These are phyloP conservation scores for Mus spicilegus DNA, from an alignment of 2,113 vertebrate genomes.

Conservation along the genomic window DNA sequence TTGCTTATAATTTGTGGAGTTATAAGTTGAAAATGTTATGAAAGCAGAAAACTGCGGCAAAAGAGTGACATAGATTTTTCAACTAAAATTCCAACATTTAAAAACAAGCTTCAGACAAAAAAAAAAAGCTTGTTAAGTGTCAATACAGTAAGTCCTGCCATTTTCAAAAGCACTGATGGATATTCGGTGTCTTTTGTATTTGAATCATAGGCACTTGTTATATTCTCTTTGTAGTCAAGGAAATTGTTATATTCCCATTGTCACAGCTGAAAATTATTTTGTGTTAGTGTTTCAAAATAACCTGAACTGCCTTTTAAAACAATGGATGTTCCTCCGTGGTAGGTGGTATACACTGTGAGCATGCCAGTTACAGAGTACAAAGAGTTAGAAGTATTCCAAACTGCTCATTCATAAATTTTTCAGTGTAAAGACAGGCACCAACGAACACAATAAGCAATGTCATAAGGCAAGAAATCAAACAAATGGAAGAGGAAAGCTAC, in stretches of 20 bases:
- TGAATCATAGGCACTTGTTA: not conserved
- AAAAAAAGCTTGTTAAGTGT: not conserved
- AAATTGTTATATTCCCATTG: not conserved
- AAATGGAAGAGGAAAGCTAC: conserved; percentile 9
- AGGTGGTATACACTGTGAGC: not conserved
- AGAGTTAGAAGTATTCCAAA: not conserved
- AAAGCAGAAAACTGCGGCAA: not conserved
- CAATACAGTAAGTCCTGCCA: not conserved
- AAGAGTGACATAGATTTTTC: not conserved
- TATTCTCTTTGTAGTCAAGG: not conserved
- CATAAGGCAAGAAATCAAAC: not conserved
- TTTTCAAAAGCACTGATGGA: not conserved
- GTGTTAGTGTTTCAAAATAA: not conserved
- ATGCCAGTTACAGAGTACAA: not conserved
- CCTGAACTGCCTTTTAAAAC: not conserved
- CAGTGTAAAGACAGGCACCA: not conserved
- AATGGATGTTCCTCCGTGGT: not conserved
- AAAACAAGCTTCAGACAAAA: not conserved
- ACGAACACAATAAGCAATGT: not conserved
- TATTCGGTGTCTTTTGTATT: not conserved
- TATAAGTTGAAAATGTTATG: not conserved
- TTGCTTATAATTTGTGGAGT: not conserved
- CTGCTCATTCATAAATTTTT: not conserved
- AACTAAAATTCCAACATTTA: not conserved
- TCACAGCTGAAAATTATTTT: conserved; percentile 11